Conservation (phyloP, 2,113 vertebrate genomes). For the Helogale parvula region DNA sequence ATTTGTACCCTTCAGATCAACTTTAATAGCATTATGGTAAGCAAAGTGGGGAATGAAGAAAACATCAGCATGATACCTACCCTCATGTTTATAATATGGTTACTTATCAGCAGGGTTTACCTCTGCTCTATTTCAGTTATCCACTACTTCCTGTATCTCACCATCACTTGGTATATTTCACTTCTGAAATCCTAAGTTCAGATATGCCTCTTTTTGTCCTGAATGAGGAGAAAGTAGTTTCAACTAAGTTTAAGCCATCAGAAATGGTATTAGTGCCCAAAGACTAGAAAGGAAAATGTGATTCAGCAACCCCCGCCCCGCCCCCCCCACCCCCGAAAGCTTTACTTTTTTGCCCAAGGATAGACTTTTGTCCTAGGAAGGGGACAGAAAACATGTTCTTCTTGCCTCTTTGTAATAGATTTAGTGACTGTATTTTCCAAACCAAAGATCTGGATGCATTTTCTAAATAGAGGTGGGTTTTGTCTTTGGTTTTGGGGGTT, state of each 20-base stretch:
- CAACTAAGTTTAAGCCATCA: not conserved
- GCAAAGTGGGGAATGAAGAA: not conserved
- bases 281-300: not conserved
- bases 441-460: not conserved
- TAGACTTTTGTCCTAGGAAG: not conserved
- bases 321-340: too few relatives aligned
- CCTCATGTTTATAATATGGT: not conserved
- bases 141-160: not conserved
- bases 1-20: not conserved
- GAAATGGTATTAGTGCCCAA: not conserved
- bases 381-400: not conserved
- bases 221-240: not conserved
- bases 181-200: not conserved
- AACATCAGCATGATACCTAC: not conserved
- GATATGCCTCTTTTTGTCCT: not conserved
- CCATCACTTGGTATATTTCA: not conserved
- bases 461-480: slow-evolving; percentile 22
- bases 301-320: not conserved
- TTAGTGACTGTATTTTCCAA: slow-evolving; percentile 5
- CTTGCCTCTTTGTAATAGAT: not conserved
- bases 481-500: not conserved
- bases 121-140: not conserved
- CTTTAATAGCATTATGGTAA: slow-evolving; percentile 4
- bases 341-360: not conserved
- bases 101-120: not conserved